These are phyloP conservation scores for Syngnathus floridae DNA, from an alignment of 2,113 vertebrate species.

Conservation along the genomic window DNA sequence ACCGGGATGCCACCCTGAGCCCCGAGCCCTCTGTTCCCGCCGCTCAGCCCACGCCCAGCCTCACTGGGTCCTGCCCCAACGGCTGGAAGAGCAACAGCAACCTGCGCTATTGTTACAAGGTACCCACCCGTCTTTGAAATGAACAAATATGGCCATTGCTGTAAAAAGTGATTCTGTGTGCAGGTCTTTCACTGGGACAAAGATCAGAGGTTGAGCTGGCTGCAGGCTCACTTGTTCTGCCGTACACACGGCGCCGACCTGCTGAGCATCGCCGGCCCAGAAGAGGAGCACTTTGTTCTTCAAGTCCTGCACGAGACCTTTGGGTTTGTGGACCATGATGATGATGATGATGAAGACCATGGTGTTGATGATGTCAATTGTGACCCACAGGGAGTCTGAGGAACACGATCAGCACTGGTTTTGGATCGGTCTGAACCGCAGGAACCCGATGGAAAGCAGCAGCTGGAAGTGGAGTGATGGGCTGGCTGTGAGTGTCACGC, in stretches of 20 bases:
- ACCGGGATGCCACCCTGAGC: conserved; percentile 75
- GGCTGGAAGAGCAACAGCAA: conserved; percentile 81
- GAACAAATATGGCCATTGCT: background rate
- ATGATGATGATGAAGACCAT: background rate
- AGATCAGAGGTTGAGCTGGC: conserved; percentile 84
- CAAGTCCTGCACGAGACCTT: conserved; percentile 85
- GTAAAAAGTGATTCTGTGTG: background rate
- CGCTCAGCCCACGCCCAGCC: conserved; percentile 81
- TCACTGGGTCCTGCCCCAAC: conserved; percentile 77
- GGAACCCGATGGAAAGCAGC: conserved; percentile 76
- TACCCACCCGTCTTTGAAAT: conserved; percentile 27
- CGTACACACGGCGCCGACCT: conserved; percentile 80
- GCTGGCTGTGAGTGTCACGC: conserved; percentile 74
- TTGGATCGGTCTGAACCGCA: conserved; percentile 92
- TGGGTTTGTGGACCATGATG: conserved; percentile 71
- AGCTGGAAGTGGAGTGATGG: conserved; percentile 95
- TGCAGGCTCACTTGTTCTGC: conserved; percentile 81
- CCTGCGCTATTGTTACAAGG: conserved; percentile 92
- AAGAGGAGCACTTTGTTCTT: conserved; percentile 84
- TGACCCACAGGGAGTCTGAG: conserved; percentile 73
- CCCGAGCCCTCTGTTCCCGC: conserved; percentile 72
- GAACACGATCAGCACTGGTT: conserved; percentile 93
- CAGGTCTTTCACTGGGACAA: conserved; percentile 83
- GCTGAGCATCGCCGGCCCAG: conserved; percentile 79
- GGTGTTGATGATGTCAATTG: conserved; percentile 8